phyloP scores from a whole-genome alignment of 1,140 invertebrate genomes.

The Brachionus calyciflorus region DNA sequence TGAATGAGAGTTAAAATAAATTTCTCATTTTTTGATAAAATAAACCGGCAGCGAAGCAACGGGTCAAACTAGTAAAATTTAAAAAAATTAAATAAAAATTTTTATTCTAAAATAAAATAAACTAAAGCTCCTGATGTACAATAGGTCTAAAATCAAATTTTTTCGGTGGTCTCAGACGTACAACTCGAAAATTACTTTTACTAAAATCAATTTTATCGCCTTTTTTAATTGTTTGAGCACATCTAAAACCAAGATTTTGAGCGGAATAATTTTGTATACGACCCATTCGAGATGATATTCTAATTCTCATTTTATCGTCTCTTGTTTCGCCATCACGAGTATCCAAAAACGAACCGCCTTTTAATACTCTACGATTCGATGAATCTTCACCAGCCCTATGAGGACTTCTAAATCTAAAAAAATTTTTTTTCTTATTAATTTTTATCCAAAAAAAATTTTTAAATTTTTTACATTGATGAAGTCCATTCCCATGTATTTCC shows the following conservation, averaged over 20 bases:
- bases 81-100: too few relatives aligned
- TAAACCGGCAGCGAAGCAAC: too few relatives aligned
- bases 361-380: conserved; percentile 40
- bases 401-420: conserved; percentile 30
- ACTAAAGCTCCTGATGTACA: neutral
- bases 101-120: too few relatives aligned
- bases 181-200: neutral
- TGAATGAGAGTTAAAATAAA: too few relatives aligned
- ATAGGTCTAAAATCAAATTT: neutral
- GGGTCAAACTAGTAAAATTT: too few relatives aligned
- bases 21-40: too few relatives aligned
- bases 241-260: conserved; percentile 51
- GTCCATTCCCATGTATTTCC: conserved; percentile 61
- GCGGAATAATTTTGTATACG: conserved; percentile 47
- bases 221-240: conserved; percentile 46
- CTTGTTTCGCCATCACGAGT: conserved; percentile 43
- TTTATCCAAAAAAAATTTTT: too few relatives aligned
- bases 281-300: conserved; percentile 46
- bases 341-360: conserved; percentile 51
- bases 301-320: conserved; percentile 43
- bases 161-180: conserved; percentile 18
- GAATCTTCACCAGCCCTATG: conserved; percentile 12
- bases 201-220: neutral
- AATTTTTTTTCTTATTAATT: too few relatives aligned
- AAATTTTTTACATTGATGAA: conserved; percentile 8